Conservation (phyloP, 2,113 vertebrate species). For the Silurus asotus region DNA sequence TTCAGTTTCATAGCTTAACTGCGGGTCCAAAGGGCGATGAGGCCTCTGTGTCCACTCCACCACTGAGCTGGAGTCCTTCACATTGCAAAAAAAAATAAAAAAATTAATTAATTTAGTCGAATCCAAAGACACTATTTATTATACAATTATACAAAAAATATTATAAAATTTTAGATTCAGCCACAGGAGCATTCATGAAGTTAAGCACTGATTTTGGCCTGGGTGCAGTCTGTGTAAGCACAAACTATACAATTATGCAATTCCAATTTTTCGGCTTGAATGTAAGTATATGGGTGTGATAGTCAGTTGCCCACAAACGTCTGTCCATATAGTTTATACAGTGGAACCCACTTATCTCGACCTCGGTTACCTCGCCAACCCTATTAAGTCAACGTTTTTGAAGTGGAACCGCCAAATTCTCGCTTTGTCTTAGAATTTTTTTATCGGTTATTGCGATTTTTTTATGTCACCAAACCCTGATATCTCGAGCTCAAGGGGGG, state of each 20-base stretch:
- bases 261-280: not conserved
- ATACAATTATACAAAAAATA: not conserved
- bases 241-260: not conserved
- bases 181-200: not conserved
- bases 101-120: not conserved
- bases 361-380: too few relatives aligned
- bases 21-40: slow-evolving; percentile 73
- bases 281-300: not conserved
- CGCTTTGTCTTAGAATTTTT: too few relatives aligned
- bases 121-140: not conserved
- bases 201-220: too few relatives aligned
- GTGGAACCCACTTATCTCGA: too few relatives aligned
- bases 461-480: too few relatives aligned
- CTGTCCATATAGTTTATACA: not conserved
- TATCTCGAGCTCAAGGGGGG: too few relatives aligned
- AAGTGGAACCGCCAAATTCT: too few relatives aligned
- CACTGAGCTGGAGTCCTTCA: slow-evolving; percentile 94
- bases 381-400: too few relatives aligned
- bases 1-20: slow-evolving; percentile 90
- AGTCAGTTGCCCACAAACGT: not conserved
- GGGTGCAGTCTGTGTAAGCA: not conserved
- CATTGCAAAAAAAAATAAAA: not conserved
- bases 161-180: too few relatives aligned
- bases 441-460: too few relatives aligned
- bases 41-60: slow-evolving; percentile 85